A percentile compares a stretch with the other conserved stretches of the same genome.
These are phyloP conservation scores for Cantharis nigra DNA, from an alignment of 2,888 invertebrate species.

Conservation along the genomic window DNA sequence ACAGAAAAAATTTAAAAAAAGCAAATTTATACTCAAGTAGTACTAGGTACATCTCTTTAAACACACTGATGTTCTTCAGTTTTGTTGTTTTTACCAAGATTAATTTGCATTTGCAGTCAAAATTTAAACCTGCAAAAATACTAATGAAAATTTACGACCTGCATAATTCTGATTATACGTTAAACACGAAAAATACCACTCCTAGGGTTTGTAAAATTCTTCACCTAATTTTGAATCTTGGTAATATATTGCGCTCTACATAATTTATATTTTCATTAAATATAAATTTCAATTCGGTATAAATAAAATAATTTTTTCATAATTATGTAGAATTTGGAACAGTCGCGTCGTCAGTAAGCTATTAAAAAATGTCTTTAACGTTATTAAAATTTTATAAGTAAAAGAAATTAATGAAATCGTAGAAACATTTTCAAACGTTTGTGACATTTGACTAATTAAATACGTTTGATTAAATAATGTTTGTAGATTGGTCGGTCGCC, in stretches of 20 bases:
- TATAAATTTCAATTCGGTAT: background rate
- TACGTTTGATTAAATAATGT: background rate
- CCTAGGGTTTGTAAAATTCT: background rate
- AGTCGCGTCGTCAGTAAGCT: background rate
- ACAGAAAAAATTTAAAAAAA: background rate
- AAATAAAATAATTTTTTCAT: background rate
- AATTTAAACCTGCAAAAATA: background rate
- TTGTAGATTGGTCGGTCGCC: background rate
- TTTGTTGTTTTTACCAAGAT: background rate
- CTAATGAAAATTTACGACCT: constrained; percentile 1
- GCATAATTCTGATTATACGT: background rate
- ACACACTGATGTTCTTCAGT: background rate
- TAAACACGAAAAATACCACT: constrained; percentile 2
- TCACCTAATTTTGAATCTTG: background rate
- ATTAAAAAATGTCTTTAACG: background rate
- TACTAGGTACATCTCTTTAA: background rate
- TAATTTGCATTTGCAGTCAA: constrained; percentile 3
- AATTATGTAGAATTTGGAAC: background rate
- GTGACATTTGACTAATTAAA: background rate
- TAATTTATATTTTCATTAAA: background rate
- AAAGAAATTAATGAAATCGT: background rate
- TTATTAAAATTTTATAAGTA: background rate
- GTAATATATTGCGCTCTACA: background rate
- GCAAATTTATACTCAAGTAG: background rate
- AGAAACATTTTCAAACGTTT: background rate